Percentiles rank a stretch among this genome's conserved stretches.
Evolutionary conservation across 2,888 invertebrate genomes (phyloP).

Genomic region (Patella ulyssiponensis): DNA sequence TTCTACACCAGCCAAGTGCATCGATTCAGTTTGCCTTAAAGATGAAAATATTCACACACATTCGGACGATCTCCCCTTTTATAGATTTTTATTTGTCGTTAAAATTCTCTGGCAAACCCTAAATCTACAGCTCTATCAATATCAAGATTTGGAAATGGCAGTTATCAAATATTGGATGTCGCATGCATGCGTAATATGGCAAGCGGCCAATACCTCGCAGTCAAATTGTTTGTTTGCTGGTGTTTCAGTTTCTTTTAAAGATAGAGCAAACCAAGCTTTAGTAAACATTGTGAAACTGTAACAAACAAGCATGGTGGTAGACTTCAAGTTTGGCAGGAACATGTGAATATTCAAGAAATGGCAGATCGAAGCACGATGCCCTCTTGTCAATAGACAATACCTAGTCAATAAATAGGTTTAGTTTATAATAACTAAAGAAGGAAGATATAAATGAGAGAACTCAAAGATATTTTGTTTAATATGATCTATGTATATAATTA

Average conservation of each 20-base stretch:
- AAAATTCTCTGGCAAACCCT: neutral
- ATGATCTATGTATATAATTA: too few species aligned
- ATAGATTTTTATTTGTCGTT: constrained; percentile 6
- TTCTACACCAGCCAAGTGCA: too few species aligned
- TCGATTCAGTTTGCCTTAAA: too few species aligned
- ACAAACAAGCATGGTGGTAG: neutral
- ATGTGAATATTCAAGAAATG: neutral
- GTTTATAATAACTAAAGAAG: too few species aligned
- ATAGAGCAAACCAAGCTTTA: neutral
- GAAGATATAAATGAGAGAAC: too few species aligned
- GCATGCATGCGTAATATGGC: constrained; percentile 1
- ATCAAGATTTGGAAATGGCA: neutral
- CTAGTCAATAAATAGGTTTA: too few species aligned
- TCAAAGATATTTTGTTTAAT: too few species aligned
- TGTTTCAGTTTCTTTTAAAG: neutral
- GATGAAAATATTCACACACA: too few species aligned
- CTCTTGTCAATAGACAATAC: too few species aligned
- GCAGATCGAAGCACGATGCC: too few species aligned
- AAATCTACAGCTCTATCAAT: neutral
- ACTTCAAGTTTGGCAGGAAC: neutral
- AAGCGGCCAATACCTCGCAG: neutral
- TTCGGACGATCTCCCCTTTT: neutral
- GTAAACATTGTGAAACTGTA: neutral
- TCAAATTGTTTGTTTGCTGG: neutral
- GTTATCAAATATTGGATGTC: constrained; percentile 3